phyloP scores from a whole-genome alignment of 2,113 vertebrate species.

The Anarrhichthys ocellatus region DNA sequence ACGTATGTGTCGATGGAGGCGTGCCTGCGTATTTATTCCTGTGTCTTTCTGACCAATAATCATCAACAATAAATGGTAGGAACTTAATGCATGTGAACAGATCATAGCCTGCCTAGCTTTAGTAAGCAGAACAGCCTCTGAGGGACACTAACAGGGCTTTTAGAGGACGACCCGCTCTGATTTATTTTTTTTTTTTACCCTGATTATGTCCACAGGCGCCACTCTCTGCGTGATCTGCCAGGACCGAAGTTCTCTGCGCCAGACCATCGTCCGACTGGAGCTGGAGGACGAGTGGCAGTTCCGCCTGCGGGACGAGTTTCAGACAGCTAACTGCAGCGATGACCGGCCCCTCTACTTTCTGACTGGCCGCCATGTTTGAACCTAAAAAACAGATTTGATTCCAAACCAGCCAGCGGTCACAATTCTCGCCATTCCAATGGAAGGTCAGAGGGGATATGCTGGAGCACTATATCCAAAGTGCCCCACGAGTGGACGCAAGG shows the following conservation, averaged over 20 bases:
- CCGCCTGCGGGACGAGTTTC: conserved; percentile 96
- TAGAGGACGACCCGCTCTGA: neutral
- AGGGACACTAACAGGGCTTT: neutral
- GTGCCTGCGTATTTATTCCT: no score
- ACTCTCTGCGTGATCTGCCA: conserved; percentile 98
- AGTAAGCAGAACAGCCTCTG: neutral
- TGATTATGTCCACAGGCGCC: conserved; percentile 84
- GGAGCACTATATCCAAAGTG: conserved; percentile 16
- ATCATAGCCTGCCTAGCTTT: neutral
- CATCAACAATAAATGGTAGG: neutral
- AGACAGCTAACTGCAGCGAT: conserved; percentile 96
- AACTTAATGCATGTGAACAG: neutral
- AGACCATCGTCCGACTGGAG: conserved; percentile 95
- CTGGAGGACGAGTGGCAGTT: conserved; percentile 99
- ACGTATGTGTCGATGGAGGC: neutral
- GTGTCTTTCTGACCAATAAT: neutral
- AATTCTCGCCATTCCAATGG: conserved; percentile 15
- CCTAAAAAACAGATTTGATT: conserved; percentile 6
- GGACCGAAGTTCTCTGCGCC: conserved; percentile 95
- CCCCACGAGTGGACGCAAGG: conserved; percentile 18
- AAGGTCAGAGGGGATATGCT: conserved; percentile 5
- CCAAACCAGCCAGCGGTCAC: conserved; percentile 32
- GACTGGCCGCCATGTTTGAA: conserved; percentile 93
- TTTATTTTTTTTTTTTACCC: neutral
- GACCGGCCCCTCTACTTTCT: conserved; percentile 97